These are phyloP conservation scores for Crocodylus rhombifer DNA, from an alignment of 2,797 vertebrate species.

Conservation along the genomic window DNA sequence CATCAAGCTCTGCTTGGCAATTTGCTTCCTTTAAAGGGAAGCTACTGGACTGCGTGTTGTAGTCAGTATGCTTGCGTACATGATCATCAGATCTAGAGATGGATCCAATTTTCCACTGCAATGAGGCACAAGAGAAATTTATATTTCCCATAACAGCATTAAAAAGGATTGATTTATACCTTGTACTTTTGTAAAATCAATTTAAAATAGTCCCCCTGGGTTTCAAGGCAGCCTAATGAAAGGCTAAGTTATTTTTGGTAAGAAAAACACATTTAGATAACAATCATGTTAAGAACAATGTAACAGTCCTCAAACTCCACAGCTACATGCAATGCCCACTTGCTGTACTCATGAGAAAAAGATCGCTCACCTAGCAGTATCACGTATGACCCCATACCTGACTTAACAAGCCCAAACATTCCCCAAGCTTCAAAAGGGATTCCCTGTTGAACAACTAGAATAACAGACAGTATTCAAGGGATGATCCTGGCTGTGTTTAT, in stretches of 20 bases:
- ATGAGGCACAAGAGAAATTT: background rate
- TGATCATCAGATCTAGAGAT: background rate
- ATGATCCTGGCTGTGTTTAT: background rate
- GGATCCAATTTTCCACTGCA: background rate
- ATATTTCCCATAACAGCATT: background rate
- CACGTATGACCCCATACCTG: background rate
- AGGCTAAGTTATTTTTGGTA: conserved; percentile 1
- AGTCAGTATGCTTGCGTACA: background rate
- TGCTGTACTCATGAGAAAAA: background rate
- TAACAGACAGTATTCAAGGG: background rate
- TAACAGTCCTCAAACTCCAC: background rate
- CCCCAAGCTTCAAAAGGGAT: background rate
- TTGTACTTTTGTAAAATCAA: background rate
- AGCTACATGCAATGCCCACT: background rate
- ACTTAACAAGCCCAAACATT: background rate
- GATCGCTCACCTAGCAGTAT: background rate
- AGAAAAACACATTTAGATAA: background rate
- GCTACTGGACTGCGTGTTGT: background rate
- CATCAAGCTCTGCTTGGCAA: conserved; percentile 15
- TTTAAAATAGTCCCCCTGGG: background rate
- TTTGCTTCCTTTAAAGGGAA: background rate
- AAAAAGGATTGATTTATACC: background rate
- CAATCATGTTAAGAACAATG: background rate
- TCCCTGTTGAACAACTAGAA: background rate
- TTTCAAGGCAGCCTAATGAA: background rate